Evolutionary conservation across 2,888 invertebrate species (phyloP), one percentile per base, ranked within the genome.

Genomic region (Cantharis lateralis): DNA sequence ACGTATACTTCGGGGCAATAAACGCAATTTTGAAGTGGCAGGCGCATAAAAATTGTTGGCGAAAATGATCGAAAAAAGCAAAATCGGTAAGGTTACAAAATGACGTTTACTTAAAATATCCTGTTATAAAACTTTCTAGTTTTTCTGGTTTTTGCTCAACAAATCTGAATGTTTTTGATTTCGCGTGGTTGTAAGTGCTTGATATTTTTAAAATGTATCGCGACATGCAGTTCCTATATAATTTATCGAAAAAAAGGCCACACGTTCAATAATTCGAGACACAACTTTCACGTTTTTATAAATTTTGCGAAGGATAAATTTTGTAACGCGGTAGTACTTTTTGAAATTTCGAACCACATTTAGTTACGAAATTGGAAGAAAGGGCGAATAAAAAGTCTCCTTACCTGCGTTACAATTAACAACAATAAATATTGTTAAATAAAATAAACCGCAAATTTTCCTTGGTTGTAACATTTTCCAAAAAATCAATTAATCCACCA

Each of bases 341-440:
- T 32, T 32, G 32, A 32, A 48, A n/a, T 48, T 48, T n/a, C 10
- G 64, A 66, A 66, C 64, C 15, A 24, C 16, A 66, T 13, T 48
- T n/a, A 2, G 48, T 48, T 48, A 15, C n/a, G 64, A 66, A 66
- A 16, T 13, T 10, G 5, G 20, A 20, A n/a, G 64, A 24, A 66
- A 20, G 20, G 24, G 9, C 11, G 18, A 13, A 20, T 11, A 32
- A 48, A 61, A 63, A 77, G 48, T 48, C n/a, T n/a, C n/a, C 77
- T 68, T 77, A 82, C 82, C 82, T 82, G 80, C 77, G 76, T 78
- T 80, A 74, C 73, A 72, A 73, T 75, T 76, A 68, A 78, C 74
- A 75, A 81, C 63, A 76, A 81, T 68, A 70, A 79, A 71, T 75
- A 79, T 63, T 70, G 78, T 72, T 68, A 82, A 71, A 71, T 81